A percentile compares a stretch with the other conserved stretches of the same genome.
phyloP scores from a whole-genome alignment of 2,888 invertebrate genomes.

The Petrophora chlorosata region DNA sequence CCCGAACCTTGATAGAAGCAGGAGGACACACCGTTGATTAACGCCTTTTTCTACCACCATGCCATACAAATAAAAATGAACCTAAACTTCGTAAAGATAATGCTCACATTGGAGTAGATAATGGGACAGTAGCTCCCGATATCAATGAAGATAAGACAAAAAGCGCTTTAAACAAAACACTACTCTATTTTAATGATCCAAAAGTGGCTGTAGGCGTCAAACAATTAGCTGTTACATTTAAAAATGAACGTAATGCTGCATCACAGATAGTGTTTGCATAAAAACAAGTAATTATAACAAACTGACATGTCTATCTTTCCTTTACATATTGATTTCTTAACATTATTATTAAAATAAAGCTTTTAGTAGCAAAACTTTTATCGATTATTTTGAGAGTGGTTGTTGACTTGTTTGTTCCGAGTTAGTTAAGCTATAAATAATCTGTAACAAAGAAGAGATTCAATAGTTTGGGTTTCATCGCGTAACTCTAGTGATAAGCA shows the following conservation, averaged over 20 bases:
- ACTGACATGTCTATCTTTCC: too few relatives aligned
- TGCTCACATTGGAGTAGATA: conserved; percentile 38
- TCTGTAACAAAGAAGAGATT: too few relatives aligned
- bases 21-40: conserved; percentile 71
- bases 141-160: conserved; percentile 58
- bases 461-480: too few relatives aligned
- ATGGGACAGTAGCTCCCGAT: conserved; percentile 40
- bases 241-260: conserved; percentile 42
- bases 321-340: too few relatives aligned
- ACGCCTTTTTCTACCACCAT: conserved; percentile 57
- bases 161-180: conserved; percentile 48
- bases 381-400: too few relatives aligned
- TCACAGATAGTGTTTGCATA: conserved; percentile 16
- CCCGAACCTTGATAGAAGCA: conserved; percentile 63
- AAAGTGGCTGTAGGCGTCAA: conserved; percentile 41
- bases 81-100: conserved; percentile 40
- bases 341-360: too few relatives aligned
- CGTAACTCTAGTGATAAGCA: too few relatives aligned
- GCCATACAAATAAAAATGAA: conserved; percentile 40
- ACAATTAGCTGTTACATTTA: conserved; percentile 37
- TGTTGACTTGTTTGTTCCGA: too few relatives aligned
- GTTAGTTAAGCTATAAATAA: too few relatives aligned
- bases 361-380: too few relatives aligned
- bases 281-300: too few relatives aligned
- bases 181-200: conserved; percentile 50